A percentile compares a stretch with the other conserved stretches of the same genome.
phyloP scores from a whole-genome alignment of 2,797 vertebrate species.

The Accipiter minullus region DNA sequence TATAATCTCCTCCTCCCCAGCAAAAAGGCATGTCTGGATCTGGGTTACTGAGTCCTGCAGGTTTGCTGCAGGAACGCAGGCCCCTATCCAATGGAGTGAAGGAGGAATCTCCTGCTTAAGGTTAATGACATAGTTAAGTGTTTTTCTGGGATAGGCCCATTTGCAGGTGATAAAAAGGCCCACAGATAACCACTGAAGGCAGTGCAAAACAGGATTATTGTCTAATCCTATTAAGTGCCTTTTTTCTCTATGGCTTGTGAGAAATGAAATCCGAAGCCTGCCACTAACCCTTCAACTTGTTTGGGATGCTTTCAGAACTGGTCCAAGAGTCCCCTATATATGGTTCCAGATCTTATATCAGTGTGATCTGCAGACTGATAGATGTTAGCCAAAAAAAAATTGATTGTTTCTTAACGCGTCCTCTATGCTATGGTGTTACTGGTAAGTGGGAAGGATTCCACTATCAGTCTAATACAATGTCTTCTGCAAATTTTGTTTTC shows the following conservation, averaged over 20 bases:
- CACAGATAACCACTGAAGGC: background rate
- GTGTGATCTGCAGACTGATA: background rate
- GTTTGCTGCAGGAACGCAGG: background rate
- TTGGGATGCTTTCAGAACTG: background rate
- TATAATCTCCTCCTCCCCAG: background rate
- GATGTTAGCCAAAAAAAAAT: background rate
- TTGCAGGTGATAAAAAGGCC: background rate
- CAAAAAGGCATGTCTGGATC: background rate
- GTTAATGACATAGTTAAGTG: background rate
- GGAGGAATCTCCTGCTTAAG: background rate
- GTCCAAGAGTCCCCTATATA: background rate
- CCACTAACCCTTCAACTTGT: background rate
- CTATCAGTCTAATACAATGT: background rate
- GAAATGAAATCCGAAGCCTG: background rate
- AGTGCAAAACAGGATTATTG: background rate
- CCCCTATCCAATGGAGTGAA: background rate
- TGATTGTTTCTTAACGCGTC: background rate
- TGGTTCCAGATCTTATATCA: background rate
- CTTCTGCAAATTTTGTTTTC: background rate
- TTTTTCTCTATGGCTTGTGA: background rate
- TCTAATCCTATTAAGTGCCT: background rate
- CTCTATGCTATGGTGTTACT: background rate
- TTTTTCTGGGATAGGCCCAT: background rate
- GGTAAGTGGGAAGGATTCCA: background rate
- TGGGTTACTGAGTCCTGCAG: background rate